A percentile compares a stretch with the other conserved stretches of the same genome.
These are phyloP conservation scores for Nemotelus nigrinus DNA, from an alignment of 2,888 invertebrate species.

Conservation along the genomic window DNA sequence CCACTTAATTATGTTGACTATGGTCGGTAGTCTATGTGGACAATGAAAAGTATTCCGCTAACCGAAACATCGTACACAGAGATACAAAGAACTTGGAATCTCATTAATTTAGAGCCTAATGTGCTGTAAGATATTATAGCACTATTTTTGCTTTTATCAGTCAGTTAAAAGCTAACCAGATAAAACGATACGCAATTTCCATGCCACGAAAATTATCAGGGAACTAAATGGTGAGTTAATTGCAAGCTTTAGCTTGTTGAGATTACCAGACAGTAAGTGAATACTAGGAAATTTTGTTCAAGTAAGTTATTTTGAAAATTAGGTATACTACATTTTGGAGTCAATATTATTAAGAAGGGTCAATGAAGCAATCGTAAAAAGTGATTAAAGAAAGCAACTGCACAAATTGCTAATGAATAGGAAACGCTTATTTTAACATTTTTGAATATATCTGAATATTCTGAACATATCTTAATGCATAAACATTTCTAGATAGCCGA, in stretches of 20 bases:
- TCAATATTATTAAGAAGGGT: no score
- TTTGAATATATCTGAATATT: no score
- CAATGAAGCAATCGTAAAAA: no score
- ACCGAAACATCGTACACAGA: conserved; percentile 1
- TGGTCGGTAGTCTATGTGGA: neutral
- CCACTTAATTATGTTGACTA: conserved; percentile 41
- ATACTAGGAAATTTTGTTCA: no score
- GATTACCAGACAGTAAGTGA: no score
- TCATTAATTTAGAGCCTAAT: neutral
- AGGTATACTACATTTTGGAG: no score
- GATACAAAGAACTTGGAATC: neutral
- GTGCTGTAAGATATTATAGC: neutral
- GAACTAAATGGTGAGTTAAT: conserved; percentile 15
- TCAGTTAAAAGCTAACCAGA: conserved; percentile 21
- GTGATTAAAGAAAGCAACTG: no score
- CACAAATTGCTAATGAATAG: no score
- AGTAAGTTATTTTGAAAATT: no score
- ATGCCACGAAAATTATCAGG: conserved; percentile 5
- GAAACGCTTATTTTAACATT: no score
- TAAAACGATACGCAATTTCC: neutral
- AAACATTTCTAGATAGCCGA: no score
- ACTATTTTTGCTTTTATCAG: conserved; percentile 15
- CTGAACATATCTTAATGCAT: no score
- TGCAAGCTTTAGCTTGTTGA: neutral
- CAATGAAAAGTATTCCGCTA: conserved; percentile 26